A percentile compares a stretch with the other conserved stretches of the same genome.
phyloP scores from a whole-genome alignment of 2,888 invertebrate species.

The Imbricaverruca yamaguchii region DNA sequence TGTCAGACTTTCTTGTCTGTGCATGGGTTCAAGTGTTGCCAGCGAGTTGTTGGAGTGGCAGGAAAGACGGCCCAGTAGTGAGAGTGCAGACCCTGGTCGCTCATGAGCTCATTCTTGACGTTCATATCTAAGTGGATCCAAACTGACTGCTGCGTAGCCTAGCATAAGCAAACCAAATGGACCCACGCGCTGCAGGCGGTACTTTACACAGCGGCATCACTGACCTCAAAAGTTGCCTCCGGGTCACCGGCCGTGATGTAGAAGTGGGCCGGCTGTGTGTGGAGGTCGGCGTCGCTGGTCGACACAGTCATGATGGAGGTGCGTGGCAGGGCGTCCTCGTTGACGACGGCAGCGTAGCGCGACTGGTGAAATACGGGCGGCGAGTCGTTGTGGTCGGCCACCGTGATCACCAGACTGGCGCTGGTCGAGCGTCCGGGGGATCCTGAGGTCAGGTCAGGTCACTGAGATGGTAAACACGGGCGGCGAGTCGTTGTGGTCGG shows the following conservation, averaged over 20 bases:
- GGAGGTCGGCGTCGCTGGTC: slow-evolving; percentile 62
- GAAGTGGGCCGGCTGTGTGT: slow-evolving; percentile 54
- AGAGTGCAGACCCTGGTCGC: no score
- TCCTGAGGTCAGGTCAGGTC: neutral
- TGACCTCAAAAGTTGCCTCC: slow-evolving; percentile 75
- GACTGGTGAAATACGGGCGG: slow-evolving; percentile 65
- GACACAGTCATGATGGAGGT: slow-evolving; percentile 61
- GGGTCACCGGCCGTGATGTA: slow-evolving; percentile 76
- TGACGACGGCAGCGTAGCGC: slow-evolving; percentile 54
- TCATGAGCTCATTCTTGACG: no score
- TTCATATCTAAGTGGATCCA: no score
- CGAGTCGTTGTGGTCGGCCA: slow-evolving; percentile 80
- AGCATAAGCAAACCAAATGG: no score
- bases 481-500: no score
- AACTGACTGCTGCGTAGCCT: no score
- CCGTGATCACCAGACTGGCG: slow-evolving; percentile 48
- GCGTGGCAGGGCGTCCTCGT: slow-evolving; percentile 67
- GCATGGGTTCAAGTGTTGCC: no score
- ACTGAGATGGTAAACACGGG: no score
- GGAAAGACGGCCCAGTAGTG: no score
- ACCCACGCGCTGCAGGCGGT: slow-evolving; percentile 68
- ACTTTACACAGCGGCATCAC: slow-evolving; percentile 49
- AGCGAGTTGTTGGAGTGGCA: no score
- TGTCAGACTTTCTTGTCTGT: no score
- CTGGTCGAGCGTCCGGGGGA: neutral